A percentile compares a stretch with the other conserved stretches of the same genome.
Conservation (phyloP, 2,113 vertebrate genomes). For the Phrynosoma blainvillii region DNA sequence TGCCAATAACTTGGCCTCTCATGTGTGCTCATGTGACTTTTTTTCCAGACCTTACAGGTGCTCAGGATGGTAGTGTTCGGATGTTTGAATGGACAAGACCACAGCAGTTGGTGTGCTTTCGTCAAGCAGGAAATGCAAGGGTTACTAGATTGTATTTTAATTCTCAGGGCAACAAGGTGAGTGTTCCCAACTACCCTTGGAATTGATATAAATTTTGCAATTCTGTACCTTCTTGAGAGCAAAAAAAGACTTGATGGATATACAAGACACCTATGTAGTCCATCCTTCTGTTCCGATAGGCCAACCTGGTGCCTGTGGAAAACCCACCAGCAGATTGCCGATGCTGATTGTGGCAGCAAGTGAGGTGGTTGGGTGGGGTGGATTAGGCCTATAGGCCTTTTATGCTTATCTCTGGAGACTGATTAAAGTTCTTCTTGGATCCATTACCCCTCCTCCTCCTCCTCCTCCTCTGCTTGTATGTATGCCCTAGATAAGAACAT, state of each 20-base stretch:
- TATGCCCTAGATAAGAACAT: not conserved
- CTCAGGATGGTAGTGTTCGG: slow-evolving; percentile 95
- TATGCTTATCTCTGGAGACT: too few relatives aligned
- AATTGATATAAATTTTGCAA: not conserved
- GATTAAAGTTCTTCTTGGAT: too few relatives aligned
- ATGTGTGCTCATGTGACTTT: not conserved
- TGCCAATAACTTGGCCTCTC: slow-evolving; percentile 12
- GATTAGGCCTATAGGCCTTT: too few relatives aligned
- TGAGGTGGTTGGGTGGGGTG: too few relatives aligned
- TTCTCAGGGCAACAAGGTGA: slow-evolving; percentile 95
- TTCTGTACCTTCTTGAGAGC: not conserved
- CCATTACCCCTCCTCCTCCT: too few relatives aligned
- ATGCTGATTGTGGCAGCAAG: too few relatives aligned
- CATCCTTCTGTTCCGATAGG: too few relatives aligned
- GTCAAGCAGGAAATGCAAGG: slow-evolving; percentile 94
- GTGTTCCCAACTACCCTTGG: not conserved
- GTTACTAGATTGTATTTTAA: slow-evolving; percentile 97
- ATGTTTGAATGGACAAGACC: slow-evolving; percentile 99
- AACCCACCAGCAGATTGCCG: too few relatives aligned
- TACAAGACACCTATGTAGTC: too few relatives aligned
- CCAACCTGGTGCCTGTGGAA: not conserved
- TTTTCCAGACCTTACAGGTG: slow-evolving; percentile 92
- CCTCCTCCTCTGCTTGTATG: not conserved
- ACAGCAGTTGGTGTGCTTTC: slow-evolving; percentile 95
- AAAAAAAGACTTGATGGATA: not conserved